phyloP scores from a whole-genome alignment of 2,888 invertebrate genomes.

The Aporophyla lueneburgensis region DNA sequence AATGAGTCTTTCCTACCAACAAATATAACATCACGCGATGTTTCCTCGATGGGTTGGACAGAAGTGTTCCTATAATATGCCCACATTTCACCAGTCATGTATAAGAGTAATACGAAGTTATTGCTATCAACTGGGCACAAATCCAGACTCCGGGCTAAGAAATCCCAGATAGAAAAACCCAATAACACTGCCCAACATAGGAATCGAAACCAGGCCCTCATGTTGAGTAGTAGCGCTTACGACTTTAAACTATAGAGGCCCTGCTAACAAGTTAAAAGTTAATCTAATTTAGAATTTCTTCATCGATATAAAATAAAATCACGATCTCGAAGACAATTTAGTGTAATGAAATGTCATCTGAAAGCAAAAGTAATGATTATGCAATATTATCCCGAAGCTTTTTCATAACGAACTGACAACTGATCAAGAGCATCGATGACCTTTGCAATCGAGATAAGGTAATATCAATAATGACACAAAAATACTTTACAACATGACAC shows the following conservation, averaged over 20 bases:
- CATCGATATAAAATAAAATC: background rate
- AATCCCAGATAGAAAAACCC: too few species aligned
- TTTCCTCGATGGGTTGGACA: too few species aligned
- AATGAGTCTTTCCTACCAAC: background rate
- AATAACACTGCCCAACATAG: too few species aligned
- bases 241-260: too few species aligned
- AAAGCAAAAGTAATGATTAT: conserved; percentile 25
- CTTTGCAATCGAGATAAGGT: conserved; percentile 54
- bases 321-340: background rate
- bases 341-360: conserved; percentile 13
- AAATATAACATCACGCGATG: background rate
- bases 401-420: conserved; percentile 12
- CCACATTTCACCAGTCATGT: too few species aligned
- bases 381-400: conserved; percentile 19
- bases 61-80: too few species aligned
- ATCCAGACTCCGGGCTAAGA: too few species aligned
- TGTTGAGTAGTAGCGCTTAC: too few species aligned
- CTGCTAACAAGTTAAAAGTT: background rate
- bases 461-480: conserved; percentile 44
- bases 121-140: too few species aligned
- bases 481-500: conserved; percentile 39
- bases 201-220: too few species aligned
- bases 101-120: too few species aligned
- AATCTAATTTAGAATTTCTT: background rate
- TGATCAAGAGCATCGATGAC: conserved; percentile 47